Base-by-base conservation (phyloP, 2,888 invertebrate genomes). In the Morpho helenor region DNA sequence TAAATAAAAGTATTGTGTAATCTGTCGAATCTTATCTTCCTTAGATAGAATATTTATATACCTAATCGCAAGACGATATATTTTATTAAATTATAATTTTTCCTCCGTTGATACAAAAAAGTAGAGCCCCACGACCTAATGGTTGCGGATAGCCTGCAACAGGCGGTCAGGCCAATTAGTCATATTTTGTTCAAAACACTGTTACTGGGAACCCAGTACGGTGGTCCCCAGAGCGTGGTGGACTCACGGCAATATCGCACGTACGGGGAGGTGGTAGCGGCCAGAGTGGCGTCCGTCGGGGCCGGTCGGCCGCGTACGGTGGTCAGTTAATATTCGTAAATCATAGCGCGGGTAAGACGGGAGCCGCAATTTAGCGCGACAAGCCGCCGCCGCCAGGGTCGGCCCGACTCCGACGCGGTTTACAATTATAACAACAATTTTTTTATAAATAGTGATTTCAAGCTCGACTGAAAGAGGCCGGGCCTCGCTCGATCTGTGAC, bases 281-380 rank as follows among this genome's bases (percentile, higher is more conserved):
- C 9, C 42, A 9, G 9, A 43, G 7, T 43, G 42, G 42, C 5
- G 42, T 9, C 42, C 42, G 42, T 9, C 4, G 9, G 8, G 7
- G 42, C 42, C 9, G 42, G 8, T 3, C 8, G 8, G 9, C 42
- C 42, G 22, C 8, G 22, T 16, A 22, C 42, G 22, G 23, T 16
- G 42, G 75, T 73, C 68, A 62, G 57, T 73, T 74, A 75, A 76
- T 75, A 74, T 74, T 71, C 69, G 68, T 76, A 76, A 76, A 77
- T 76, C 75, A 76, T 74, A 74, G 73, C 68, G 70, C 74, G 77
- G 68, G 77, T 79, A 75, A 75, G 75, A 71, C 78, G 72, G 77
- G 71, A 76, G 77, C 73, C 59, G 72, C 67, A 68, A 69, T 68
- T 68, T 67, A 64, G 67, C 67, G 67, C 65, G 68, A 69, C 68